Percentiles rank a stretch among this genome's conserved stretches.
phyloP scores from a whole-genome alignment of 1,140 invertebrate genomes.

The Brachionus asplanchnoidis region DNA sequence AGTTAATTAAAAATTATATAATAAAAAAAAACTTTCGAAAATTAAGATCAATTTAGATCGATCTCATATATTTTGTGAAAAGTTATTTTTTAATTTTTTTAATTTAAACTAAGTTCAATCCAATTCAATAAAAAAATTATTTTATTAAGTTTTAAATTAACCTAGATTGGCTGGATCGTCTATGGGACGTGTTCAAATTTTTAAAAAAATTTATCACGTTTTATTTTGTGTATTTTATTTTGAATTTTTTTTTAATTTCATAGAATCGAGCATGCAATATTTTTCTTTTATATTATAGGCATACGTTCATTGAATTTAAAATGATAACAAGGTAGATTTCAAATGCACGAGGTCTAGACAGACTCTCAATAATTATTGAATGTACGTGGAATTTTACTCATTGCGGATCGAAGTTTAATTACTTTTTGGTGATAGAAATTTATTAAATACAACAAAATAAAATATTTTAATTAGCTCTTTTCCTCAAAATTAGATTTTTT shows the following conservation, averaged over 20 bases:
- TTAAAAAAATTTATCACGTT: not conserved
- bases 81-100: not conserved
- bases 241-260: not conserved
- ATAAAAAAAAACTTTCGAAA: too few species aligned
- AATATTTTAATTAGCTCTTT: not conserved
- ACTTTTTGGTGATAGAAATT: too few species aligned
- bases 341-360: not conserved
- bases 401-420: not conserved
- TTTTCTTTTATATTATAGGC: not conserved
- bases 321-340: not conserved
- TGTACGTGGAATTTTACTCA: not conserved
- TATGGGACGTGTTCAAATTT: not conserved
- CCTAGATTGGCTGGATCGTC: not conserved
- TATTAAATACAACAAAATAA: not conserved
- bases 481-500: too few species aligned
- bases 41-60: too few species aligned
- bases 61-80: not conserved
- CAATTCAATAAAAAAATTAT: not conserved
- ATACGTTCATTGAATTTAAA: not conserved
- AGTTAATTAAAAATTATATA: not conserved
- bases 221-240: constrained; percentile 1
- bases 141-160: not conserved
- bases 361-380: not conserved
- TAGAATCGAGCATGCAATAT: not conserved
- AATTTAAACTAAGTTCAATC: too few species aligned